These are phyloP conservation scores for Corythoichthys haematopterus DNA, from an alignment of 2,113 vertebrate genomes.

Conservation along the genomic window DNA sequence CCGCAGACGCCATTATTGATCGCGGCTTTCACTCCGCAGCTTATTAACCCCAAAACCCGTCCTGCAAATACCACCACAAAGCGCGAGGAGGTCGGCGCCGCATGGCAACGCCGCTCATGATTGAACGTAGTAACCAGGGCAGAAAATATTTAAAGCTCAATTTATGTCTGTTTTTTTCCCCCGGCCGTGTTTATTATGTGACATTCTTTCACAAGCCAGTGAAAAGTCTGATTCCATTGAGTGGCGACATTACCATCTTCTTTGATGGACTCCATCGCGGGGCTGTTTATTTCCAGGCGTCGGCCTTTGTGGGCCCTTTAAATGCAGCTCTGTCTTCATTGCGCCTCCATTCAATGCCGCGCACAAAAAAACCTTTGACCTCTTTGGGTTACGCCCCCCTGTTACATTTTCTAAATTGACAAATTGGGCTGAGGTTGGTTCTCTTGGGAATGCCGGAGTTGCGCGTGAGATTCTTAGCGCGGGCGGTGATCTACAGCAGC, in stretches of 20 bases:
- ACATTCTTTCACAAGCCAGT: constrained; percentile 68
- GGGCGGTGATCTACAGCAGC: background rate
- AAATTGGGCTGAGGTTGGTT: constrained; percentile 57
- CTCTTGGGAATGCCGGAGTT: constrained; percentile 37
- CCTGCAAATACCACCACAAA: constrained; percentile 29
- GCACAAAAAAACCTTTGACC: constrained; percentile 72
- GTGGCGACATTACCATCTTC: constrained; percentile 64
- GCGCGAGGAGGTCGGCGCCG: background rate
- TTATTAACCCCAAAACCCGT: constrained; percentile 27
- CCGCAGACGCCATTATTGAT: constrained; percentile 42
- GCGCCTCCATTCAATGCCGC: constrained; percentile 61
- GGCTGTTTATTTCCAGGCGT: constrained; percentile 70
- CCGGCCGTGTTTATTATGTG: constrained; percentile 59
- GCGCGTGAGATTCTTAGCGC: background rate
- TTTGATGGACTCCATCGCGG: constrained; percentile 72
- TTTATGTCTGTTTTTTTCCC: constrained; percentile 50
- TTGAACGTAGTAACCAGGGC: constrained; percentile 51
- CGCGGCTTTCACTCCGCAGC: constrained; percentile 20
- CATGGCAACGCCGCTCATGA: constrained; percentile 42
- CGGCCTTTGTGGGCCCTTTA: constrained; percentile 66
- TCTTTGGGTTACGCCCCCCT: constrained; percentile 52
- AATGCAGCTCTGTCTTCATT: constrained; percentile 67
- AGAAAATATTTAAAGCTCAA: constrained; percentile 53
- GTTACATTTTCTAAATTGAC: constrained; percentile 64
- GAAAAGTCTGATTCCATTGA: constrained; percentile 64